A percentile compares a stretch with the other conserved stretches of the same genome.
These are phyloP conservation scores for Psilanteris sp. DNA, from an alignment of 1,140 invertebrate genomes.

Conservation along the genomic window DNA sequence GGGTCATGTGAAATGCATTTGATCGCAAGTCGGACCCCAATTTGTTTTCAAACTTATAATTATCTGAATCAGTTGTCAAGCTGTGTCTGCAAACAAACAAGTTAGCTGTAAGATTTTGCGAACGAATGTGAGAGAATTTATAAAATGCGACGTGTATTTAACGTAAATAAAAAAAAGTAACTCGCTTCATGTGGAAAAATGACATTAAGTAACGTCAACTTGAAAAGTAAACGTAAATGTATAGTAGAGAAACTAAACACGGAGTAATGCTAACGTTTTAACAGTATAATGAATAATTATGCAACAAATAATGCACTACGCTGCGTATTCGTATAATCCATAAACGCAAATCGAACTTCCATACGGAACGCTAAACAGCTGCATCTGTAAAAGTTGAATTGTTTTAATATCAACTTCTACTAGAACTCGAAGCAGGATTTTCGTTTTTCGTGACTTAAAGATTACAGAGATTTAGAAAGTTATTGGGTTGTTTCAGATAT, in stretches of 20 bases:
- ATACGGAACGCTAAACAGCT: constrained; percentile 2
- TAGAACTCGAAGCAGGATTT: constrained; percentile 51
- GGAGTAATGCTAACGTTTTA: constrained; percentile 61
- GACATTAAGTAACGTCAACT: constrained; percentile 29
- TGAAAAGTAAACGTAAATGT: constrained; percentile 54
- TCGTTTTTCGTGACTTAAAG: constrained; percentile 54
- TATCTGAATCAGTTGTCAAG: constrained; percentile 46
- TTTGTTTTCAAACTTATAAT: constrained; percentile 44
- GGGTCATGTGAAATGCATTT: neutral
- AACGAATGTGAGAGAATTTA: constrained; percentile 58
- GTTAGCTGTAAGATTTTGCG: constrained; percentile 58
- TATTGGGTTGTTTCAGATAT: neutral
- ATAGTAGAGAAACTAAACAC: constrained; percentile 44
- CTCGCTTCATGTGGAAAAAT: constrained; percentile 50
- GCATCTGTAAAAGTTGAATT: neutral
- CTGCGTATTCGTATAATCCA: constrained; percentile 15
- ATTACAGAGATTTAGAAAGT: too few species aligned
- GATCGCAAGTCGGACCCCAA: constrained; percentile 30
- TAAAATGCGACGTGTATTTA: constrained; percentile 51
- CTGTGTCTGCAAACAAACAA: constrained; percentile 52
- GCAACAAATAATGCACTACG: constrained; percentile 28
- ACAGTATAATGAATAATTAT: constrained; percentile 62
- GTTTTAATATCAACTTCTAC: constrained; percentile 15
- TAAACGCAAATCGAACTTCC: constrained; percentile 14
- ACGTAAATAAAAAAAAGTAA: constrained; percentile 40